Base-by-base conservation (phyloP, 2,888 invertebrate species). In the Leptinotarsa juncta region DNA sequence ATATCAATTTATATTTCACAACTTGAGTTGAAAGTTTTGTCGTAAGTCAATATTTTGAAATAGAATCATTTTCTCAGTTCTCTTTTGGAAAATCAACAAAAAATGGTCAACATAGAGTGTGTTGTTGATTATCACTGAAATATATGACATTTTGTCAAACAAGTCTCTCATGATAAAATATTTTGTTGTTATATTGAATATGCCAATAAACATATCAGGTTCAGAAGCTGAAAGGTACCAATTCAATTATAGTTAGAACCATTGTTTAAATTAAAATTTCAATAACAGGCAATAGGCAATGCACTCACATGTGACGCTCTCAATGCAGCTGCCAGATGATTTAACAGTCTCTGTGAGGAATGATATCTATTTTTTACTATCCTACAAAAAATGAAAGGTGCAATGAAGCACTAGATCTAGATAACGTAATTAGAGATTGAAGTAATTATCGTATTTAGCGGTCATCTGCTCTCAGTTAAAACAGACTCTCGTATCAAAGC, bases 371-470 rank as follows among this genome's bases (percentile, higher is more conserved):
- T 69, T 69, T 69, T 69, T 57, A 69, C 57, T 48, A 69, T 57
- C 42, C 48, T 23, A 15, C 42, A 57, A 69, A 69, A 69, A 69
- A 69, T 32, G 10, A 69, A 69, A 69, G 69, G 69, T 69, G 80
- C 79, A 62, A 5, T 42, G 62, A 2, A 62, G 78, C 78, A 78
- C 75, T 76, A 73, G 79, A 80, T 80, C 80, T 77, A 80, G 80
- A 80, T 80, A 78, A 80, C 23, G 23, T 79, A 77, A 78, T 66
- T 78, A 68, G 78, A 66, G 67, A 77, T 76, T 75, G 78, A 74
- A 74, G 73, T 80, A 79, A 80, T 80, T 79, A 79, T 77, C 76
- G 72, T 76, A 78, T 78, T 79, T 78, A 77, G 75, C 74, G 73
- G 53, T 80, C 80, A 80, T 80, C 80, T 80, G 80, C 80, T 71